phyloP scores from a whole-genome alignment of 2,797 vertebrate genomes.

The Anomalospiza imberbis region DNA sequence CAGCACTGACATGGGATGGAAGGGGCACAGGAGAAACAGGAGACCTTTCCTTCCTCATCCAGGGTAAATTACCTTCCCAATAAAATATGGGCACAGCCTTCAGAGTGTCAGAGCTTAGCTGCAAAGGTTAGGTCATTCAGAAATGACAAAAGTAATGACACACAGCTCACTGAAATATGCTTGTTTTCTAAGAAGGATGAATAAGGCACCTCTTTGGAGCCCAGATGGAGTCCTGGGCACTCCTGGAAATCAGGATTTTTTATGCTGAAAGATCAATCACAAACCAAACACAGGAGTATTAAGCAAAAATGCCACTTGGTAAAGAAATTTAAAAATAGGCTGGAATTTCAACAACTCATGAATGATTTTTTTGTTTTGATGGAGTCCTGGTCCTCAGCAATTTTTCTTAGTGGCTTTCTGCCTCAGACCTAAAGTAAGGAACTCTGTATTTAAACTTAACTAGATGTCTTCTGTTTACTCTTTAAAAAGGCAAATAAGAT shows the following conservation, averaged over 20 bases:
- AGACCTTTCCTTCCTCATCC: not conserved
- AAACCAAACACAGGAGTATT: not conserved
- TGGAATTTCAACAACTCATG: not conserved
- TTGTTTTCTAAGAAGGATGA: not conserved
- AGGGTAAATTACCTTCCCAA: not conserved
- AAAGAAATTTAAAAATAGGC: not conserved
- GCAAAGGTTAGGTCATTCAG: not conserved
- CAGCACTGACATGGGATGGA: rapidly evolving
- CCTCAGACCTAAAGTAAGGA: not conserved
- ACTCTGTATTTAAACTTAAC: not conserved
- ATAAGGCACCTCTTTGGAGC: not conserved
- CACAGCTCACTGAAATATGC: not conserved
- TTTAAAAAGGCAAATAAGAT: not conserved
- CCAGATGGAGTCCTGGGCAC: not conserved
- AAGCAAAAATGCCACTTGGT: not conserved
- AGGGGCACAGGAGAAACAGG: not conserved
- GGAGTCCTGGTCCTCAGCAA: not conserved
- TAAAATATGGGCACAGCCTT: not conserved
- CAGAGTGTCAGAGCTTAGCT: not conserved
- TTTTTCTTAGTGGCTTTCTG: not conserved
- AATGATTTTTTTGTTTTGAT: not conserved
- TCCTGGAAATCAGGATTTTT: not conserved
- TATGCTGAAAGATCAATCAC: not conserved
- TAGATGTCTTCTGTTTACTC: not conserved
- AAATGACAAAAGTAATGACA: not conserved